Evolutionary conservation across 1,140 invertebrate genomes (phyloP), one percentile per base, ranked within the genome.

Genomic region (Drosophila obscura): DNA sequence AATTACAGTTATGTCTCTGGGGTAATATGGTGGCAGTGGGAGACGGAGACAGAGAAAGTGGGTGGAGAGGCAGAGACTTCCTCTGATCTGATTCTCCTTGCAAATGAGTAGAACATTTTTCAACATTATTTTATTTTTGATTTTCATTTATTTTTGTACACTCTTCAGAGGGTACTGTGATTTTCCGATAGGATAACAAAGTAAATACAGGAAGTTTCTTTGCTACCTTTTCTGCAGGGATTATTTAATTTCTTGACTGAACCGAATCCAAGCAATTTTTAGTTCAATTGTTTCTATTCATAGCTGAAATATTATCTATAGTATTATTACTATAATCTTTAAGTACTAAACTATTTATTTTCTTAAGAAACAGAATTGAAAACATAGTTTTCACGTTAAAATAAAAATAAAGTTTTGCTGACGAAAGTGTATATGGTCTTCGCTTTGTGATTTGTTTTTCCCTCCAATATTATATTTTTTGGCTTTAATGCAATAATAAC

Each of bases 1-100:
- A 88, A 87, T 87, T 87, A 87, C 79, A 87, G 83, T 88, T 88
- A 88, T 85, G 81, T 85, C 81, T 85, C 81, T 78, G 83, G 83
- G 83, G 83, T 76, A 88, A 79, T 66, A 65, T 56, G 55, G 58
- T 39, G 35, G 11, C 35, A 78, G 61, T 64, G 43, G 51, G 57
- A 51, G 50, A 41, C 15, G 16, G 5, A 3, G 15, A 31, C 2
- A 26, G 5, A 9, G 15, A 5, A 4, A 4, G 11, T 4, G 8
- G 4, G 35, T 11, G 19, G 13, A 16, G 13, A 1, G 16, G 57
- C 31, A 31, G 11, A 8, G 39, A 62, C 15, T 39, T 22, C 24
- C 44, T 19, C 45, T 73, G 51, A 52, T 59, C 46, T 39, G 35
- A 39, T 39, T 39, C 35, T 39, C 4, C 35, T 13, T 4, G 35